Percentiles rank a stretch among this genome's conserved stretches.
Conservation (phyloP, 2,888 invertebrate genomes). For the Lucinisca nassula region DNA sequence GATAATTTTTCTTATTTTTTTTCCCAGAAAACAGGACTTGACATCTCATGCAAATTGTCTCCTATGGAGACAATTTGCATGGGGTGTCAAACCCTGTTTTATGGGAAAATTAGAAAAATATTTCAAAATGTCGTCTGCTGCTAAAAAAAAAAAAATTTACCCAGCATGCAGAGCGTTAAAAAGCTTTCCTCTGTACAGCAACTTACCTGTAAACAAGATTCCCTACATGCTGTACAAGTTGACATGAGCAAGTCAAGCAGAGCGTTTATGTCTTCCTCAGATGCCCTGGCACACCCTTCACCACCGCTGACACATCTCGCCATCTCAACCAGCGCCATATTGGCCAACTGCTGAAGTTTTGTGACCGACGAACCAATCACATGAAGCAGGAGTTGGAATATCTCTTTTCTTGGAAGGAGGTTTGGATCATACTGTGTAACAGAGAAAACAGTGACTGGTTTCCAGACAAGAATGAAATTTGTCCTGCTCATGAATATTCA, state of each 20-base stretch:
- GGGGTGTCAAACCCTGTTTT: no score
- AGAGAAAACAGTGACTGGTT: no score
- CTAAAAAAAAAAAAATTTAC: no score
- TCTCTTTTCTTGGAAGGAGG: slow-evolving; percentile 94
- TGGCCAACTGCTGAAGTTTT: slow-evolving; percentile 92
- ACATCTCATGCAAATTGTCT: no score
- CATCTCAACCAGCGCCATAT: slow-evolving; percentile 94
- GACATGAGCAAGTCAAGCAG: slow-evolving; percentile 94
- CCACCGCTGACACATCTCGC: slow-evolving; percentile 93
- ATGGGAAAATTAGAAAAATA: no score
- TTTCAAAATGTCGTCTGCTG: no score
- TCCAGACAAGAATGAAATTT: no score
- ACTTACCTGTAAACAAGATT: slow-evolving; percentile 91
- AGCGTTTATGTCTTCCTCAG: slow-evolving; percentile 92
- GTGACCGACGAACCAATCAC: slow-evolving; percentile 79
- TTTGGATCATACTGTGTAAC: slow-evolving; percentile 92
- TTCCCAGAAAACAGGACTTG: no score
- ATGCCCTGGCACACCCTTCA: slow-evolving; percentile 90
- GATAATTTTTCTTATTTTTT: no score
- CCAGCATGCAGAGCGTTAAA: no score
- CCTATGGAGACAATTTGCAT: no score
- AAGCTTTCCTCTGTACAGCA: not conserved
- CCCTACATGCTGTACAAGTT: slow-evolving; percentile 92
- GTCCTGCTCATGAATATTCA: no score
- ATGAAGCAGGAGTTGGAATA: slow-evolving; percentile 93